Evolutionary conservation across 2,113 vertebrate species (phyloP).

Genomic region (Siphamia tubifer): DNA sequence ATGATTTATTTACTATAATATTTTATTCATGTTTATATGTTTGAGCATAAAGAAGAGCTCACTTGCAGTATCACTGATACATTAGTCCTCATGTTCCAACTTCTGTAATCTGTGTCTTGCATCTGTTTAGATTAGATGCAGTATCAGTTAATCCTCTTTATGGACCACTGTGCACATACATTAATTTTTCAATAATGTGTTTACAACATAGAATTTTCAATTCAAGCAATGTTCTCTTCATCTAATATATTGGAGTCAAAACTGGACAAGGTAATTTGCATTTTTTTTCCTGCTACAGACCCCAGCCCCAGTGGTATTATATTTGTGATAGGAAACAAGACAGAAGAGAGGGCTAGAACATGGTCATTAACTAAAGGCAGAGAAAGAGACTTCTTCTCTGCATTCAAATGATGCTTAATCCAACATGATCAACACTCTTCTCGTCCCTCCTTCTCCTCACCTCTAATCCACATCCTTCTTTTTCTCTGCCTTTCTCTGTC

Average conservation of each 20-base stretch:
- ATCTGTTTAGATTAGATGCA: constrained; percentile 13
- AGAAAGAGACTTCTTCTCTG: constrained; percentile 51
- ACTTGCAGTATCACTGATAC: not conserved
- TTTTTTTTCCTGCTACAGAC: not conserved
- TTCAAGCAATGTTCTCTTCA: constrained; percentile 27
- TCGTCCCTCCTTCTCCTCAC: constrained; percentile 22
- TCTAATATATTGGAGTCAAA: constrained; percentile 36
- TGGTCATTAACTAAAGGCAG: constrained; percentile 59
- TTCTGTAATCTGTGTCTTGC: not conserved
- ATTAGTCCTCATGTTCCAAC: not conserved
- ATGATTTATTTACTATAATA: constrained; percentile 22
- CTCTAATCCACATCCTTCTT: constrained; percentile 27
- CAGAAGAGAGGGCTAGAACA: constrained; percentile 28
- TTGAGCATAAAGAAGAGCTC: not conserved
- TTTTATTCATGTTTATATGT: constrained; percentile 33
- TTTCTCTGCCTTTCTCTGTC: constrained; percentile 13
- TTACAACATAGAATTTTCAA: constrained; percentile 2
- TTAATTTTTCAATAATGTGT: constrained; percentile 36
- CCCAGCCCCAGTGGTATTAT: constrained; percentile 1
- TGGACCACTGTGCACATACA: not conserved
- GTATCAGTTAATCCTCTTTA: constrained; percentile 4
- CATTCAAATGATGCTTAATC: constrained; percentile 69
- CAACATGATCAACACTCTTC: constrained; percentile 51
- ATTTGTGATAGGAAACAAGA: constrained; percentile 12
- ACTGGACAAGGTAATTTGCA: constrained; percentile 31